Evolutionary conservation across 1,140 invertebrate genomes (phyloP), one percentile per base, ranked within the genome.

Genomic region (Brachystomella parvula): DNA sequence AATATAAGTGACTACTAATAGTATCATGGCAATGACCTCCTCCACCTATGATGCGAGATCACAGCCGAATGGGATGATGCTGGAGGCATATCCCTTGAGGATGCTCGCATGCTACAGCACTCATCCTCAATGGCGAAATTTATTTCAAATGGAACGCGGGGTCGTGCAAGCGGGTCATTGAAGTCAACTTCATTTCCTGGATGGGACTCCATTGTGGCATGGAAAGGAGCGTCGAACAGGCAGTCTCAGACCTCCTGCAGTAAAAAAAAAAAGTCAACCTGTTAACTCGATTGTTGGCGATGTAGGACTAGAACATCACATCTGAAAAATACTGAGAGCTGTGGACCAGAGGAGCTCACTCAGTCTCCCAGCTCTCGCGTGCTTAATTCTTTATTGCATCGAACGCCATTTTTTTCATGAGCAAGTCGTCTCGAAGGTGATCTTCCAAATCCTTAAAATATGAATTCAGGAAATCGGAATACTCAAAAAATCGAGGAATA

Each of bases 381-480:
- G 58, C 35, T 86, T 86, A 88, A 26, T 77, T 80, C 81, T 82
- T 80, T 24, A 87, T 77, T 1, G 85, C 84, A 74, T 85, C 81
- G 73, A 86, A 87, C 26, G 87, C 85, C 39, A 82, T 78, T 76
- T 87, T 85, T 76, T 88, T 85, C 75, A 90, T 90, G 1, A 91
- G 76, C 71, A 87, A 82, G 75, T 90, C 85, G 70, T 84, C 81
- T 47, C 76, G 74, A 53, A 86, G 75, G 62, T 85, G 78, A 58
- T 81, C 78, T 68, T 79, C 76, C 31, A 86, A 74, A 69, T 85
- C 83, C 49, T 83, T 78, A 24, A 77, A 77, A 2, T 78, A 73
- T 21, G 85, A 71, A 33, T 79, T 76, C 69, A 78, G 77, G 74
- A 84, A 83, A 75, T 84, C 81, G 1, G 26, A 17, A 72, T 63